Conservation (phyloP, 35 echinoderm and acorn worm species). For the Ptychodera flava region DNA sequence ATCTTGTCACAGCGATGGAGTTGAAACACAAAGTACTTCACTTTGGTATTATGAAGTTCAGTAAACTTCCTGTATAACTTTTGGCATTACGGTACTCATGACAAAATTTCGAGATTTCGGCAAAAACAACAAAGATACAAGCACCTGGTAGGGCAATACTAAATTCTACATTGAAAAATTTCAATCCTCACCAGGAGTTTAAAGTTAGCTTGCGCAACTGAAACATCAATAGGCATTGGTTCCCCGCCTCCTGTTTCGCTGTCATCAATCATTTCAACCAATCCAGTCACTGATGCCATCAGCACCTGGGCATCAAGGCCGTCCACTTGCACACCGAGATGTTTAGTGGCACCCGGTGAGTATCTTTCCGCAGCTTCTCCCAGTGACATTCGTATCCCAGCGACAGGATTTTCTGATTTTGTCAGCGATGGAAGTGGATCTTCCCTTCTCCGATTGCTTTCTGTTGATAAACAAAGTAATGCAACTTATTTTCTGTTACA, state of each 20-base stretch:
- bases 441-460: neutral
- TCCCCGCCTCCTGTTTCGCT: neutral
- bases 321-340: neutral
- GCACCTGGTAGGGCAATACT: too few species aligned
- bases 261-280: neutral
- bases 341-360: neutral
- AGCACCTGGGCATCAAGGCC: neutral
- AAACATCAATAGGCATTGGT: neutral
- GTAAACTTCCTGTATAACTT: too few species aligned
- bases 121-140: too few species aligned
- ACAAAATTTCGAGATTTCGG: too few species aligned
- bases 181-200: neutral
- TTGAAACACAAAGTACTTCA: too few species aligned
- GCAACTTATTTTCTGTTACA: too few species aligned
- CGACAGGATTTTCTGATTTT: neutral
- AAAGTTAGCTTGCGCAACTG: neutral
- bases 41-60: too few species aligned
- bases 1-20: too few species aligned
- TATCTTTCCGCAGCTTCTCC: neutral
- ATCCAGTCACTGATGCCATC: neutral
- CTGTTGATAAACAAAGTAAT: neutral
- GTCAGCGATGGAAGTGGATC: neutral
- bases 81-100: too few species aligned
- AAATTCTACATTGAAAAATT: too few species aligned
- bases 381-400: neutral